Conservation (phyloP, 2,888 invertebrate species). For the Cybosia mesomella region DNA sequence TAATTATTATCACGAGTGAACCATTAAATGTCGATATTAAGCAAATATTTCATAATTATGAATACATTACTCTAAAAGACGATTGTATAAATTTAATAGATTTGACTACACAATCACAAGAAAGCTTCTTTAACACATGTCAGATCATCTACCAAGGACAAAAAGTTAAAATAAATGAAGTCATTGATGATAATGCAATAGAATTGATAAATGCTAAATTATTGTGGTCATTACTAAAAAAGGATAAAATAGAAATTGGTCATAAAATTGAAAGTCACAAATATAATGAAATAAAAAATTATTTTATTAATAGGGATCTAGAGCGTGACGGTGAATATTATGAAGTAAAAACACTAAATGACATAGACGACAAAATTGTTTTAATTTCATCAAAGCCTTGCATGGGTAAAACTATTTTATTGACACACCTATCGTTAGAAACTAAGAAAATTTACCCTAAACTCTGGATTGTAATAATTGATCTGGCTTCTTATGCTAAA, state of each 20-base stretch:
- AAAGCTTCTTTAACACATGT: conserved; percentile 42
- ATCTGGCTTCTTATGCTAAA: conserved; percentile 50
- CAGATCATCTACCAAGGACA: conserved; percentile 54
- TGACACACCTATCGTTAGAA: conserved; percentile 56
- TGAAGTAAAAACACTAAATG: conserved; percentile 49
- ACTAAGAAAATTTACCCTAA: conserved; percentile 49
- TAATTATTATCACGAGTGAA: conserved; percentile 50
- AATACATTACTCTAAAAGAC: conserved; percentile 37
- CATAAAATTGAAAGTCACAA: conserved; percentile 40
- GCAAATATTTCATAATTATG: conserved; percentile 19
- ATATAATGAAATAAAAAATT: conserved; percentile 52
- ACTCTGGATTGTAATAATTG: conserved; percentile 57
- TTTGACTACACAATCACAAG: conserved; percentile 45
- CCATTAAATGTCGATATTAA: conserved; percentile 32
- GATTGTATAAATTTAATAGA: conserved; percentile 42
- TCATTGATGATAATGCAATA: conserved; percentile 48
- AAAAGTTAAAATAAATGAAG: conserved; percentile 38
- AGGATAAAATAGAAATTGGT: conserved; percentile 55
- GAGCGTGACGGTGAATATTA: conserved; percentile 33
- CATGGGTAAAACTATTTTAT: conserved; percentile 58
- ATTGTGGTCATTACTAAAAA: conserved; percentile 49
- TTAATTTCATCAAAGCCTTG: conserved; percentile 54
- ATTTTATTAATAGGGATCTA: conserved; percentile 51
- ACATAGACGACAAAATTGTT: conserved; percentile 50
- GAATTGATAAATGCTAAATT: conserved; percentile 47